Percentiles rank a stretch among this genome's conserved stretches.
phyloP scores from a whole-genome alignment of 1,140 invertebrate species.

The Trichonephila inaurata region DNA sequence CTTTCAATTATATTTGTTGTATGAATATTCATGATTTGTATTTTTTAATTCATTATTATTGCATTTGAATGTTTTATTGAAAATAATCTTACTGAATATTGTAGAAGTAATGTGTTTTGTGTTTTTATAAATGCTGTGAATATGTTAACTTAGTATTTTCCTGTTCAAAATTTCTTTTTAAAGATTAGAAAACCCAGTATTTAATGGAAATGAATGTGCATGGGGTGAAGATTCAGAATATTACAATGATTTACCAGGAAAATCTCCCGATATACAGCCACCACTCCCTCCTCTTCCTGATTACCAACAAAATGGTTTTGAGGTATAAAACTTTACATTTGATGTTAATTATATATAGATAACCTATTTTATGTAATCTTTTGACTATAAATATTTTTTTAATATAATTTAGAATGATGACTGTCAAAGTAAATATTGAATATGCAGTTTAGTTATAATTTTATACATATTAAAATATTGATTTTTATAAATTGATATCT shows the following conservation, averaged over 20 bases:
- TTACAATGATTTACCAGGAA: conserved; percentile 97
- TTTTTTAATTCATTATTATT: neutral
- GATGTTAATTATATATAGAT: no score
- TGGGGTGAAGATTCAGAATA: conserved; percentile 89
- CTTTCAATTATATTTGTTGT: neutral
- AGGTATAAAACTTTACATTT: neutral
- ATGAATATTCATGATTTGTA: neutral
- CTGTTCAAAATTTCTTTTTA: neutral
- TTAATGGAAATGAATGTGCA: conserved; percentile 74
- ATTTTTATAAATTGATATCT: neutral
- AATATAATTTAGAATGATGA: no score
- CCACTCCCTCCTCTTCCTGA: conserved; percentile 73
- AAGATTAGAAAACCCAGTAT: conserved; percentile 72
- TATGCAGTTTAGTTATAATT: no score
- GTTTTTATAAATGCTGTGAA: no score
- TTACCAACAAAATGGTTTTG: conserved; percentile 71
- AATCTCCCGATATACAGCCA: conserved; percentile 87
- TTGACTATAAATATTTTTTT: no score
- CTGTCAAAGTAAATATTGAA: no score
- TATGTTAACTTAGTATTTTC: no score
- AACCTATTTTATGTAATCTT: no score
- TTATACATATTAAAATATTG: no score
- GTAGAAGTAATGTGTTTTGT: no score
- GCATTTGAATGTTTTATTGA: neutral
- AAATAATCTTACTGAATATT: no score